These are phyloP conservation scores for Cyclophora punctaria DNA, from an alignment of 2,888 invertebrate genomes.

Conservation along the genomic window DNA sequence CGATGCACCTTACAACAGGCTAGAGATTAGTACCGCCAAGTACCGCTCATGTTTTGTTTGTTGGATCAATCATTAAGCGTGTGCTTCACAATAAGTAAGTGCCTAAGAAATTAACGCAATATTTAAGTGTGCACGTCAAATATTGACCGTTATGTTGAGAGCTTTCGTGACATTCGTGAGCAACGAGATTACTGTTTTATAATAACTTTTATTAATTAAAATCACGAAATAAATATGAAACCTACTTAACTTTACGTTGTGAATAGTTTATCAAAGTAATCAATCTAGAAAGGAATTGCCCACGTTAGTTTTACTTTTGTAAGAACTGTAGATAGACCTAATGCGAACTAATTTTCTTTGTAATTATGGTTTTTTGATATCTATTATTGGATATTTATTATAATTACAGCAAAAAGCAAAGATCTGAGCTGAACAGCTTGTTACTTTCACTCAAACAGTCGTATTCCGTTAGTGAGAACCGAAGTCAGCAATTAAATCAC, in stretches of 20 bases:
- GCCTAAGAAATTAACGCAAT: slow-evolving; percentile 13
- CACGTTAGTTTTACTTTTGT: too few relatives aligned
- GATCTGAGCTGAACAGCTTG: neutral
- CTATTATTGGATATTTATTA: too few relatives aligned
- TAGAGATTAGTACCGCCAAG: neutral
- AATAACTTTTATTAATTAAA: too few relatives aligned
- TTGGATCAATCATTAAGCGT: neutral
- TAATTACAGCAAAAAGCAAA: neutral
- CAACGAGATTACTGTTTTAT: neutral
- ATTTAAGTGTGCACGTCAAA: neutral
- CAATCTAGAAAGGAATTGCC: too few relatives aligned
- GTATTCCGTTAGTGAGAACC: slow-evolving; percentile 35
- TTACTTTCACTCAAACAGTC: slow-evolving; percentile 19
- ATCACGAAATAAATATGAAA: too few relatives aligned
- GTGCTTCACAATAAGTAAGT: slow-evolving; percentile 1
- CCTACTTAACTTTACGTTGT: too few relatives aligned
- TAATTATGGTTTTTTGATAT: too few relatives aligned
- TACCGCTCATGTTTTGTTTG: neutral
- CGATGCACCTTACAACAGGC: neutral
- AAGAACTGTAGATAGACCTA: too few relatives aligned
- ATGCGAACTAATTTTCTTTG: too few relatives aligned
- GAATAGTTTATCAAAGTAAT: too few relatives aligned
- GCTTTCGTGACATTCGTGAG: slow-evolving; percentile 5
- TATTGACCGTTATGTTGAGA: slow-evolving; percentile 16
- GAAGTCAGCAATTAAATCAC: slow-evolving; percentile 33